Percentiles rank a stretch among this genome's conserved stretches.
These are phyloP conservation scores for Colius striatus DNA, from an alignment of 2,113 vertebrate species.

Conservation along the genomic window DNA sequence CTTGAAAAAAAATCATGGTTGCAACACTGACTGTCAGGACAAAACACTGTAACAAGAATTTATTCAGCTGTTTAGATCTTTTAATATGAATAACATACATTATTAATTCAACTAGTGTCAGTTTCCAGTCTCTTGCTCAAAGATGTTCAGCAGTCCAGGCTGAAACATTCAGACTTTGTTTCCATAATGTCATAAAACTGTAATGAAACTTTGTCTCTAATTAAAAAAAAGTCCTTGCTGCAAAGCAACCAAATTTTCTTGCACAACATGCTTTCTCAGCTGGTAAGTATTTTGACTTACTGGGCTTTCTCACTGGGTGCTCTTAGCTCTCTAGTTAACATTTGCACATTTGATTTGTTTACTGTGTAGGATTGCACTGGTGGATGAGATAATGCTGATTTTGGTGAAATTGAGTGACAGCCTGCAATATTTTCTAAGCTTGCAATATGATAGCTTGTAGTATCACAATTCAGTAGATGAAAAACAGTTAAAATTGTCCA, in stretches of 20 bases:
- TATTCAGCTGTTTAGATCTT: background rate
- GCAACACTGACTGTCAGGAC: background rate
- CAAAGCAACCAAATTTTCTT: background rate
- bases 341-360: background rate
- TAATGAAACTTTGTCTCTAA: background rate
- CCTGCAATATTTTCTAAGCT: background rate
- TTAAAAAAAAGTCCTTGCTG: background rate
- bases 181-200: background rate
- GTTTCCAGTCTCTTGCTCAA: background rate
- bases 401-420: background rate
- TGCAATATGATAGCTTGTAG: background rate
- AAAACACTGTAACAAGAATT: background rate
- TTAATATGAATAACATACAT: background rate
- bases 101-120: background rate
- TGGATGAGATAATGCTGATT: background rate
- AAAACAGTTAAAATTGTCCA: conserved; percentile 56
- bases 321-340: background rate
- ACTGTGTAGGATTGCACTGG: background rate
- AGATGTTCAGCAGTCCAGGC: background rate
- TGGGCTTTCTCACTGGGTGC: background rate
- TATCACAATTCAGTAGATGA: conserved; percentile 60
- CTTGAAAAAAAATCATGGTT: background rate
- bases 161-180: background rate
- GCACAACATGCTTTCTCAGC: background rate
- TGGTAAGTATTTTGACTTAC: background rate